Base-by-base conservation (phyloP, 92 coral and sea anemone genomes). In the Micromussa lordhowensis region DNA sequence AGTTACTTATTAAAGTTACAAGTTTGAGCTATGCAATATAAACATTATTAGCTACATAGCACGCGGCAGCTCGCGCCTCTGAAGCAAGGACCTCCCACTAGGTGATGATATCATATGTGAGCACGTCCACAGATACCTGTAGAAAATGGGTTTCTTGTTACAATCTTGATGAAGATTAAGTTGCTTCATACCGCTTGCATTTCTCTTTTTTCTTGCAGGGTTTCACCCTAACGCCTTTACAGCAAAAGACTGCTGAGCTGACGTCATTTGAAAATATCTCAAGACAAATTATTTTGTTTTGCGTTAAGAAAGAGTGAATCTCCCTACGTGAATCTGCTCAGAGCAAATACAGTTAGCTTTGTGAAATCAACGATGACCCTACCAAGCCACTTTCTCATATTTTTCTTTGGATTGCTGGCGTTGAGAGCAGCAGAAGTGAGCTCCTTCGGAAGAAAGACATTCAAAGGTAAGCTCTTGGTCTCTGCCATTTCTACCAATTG, bases 71-170 rank as follows among this genome's bases (percentile, higher is more conserved):
- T 18, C 61, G 89, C 63, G 63, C 77, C 53, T 24, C 54, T 64
- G 49, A 63, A 76, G 73, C 66, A 68, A 48, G 59, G 89, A 86
- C 82, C 89, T 78, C 89, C 89, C 82, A 66, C 53, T 28, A 69
- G 91, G 94, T 88, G 94, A 61, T 91, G 94, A 91, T 82, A 53
- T 84, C 49, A 83, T 88, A 71, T 79, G 70, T 53, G 81, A 59
- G 77, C 87, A 83, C 85, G 94, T 91, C 88, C 88, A 78, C 91
- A 59, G n/a, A 36, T 86, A 51, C 79, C 85, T 83, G 68, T 44
- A 81, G 54, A 87, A 11, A 76, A 82, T 75, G 57, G 94, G 94
- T 91, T 84, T 91, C 94, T 77, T 84, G 86, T 91, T 91, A 88
- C 94, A 88, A 59, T 36, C 74, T 82, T 64, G 29, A 77, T 68